phyloP scores from a whole-genome alignment of 2,113 vertebrate genomes.

The Dinomys branickii region DNA sequence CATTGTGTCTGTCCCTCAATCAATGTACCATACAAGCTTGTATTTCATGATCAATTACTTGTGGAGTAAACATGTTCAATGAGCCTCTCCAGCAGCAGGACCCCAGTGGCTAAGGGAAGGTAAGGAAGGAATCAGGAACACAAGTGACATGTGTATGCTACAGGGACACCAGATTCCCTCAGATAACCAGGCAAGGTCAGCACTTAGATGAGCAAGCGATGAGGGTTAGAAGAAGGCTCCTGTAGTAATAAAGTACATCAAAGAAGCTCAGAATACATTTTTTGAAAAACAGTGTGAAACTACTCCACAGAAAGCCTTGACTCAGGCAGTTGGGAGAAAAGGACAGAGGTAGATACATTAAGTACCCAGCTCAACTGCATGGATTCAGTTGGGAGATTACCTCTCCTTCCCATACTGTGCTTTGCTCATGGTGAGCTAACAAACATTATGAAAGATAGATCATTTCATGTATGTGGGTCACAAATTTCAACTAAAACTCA shows the following conservation, averaged over 20 bases:
- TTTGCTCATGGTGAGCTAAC: not conserved
- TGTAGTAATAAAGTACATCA: not conserved
- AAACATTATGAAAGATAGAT: not conserved
- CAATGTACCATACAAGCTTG: not conserved
- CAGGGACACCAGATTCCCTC: not conserved
- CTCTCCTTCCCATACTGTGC: rapidly evolving
- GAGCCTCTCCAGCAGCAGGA: rapidly evolving
- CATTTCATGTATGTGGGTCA: not conserved
- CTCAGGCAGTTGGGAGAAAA: not conserved
- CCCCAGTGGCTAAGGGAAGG: not conserved
- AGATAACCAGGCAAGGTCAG: not conserved
- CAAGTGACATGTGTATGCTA: rapidly evolving
- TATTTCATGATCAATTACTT: not conserved
- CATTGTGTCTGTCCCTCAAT: not conserved
- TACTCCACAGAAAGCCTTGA: not conserved
- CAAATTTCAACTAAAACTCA: not conserved
- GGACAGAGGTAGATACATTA: rapidly evolving
- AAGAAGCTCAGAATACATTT: not conserved
- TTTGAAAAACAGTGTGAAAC: not conserved
- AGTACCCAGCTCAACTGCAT: rapidly evolving
- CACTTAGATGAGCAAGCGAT: not conserved
- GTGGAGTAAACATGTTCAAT: rapidly evolving
- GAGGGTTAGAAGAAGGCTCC: not conserved
- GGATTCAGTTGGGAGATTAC: rapidly evolving
- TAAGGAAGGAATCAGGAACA: not conserved